phyloP scores from a whole-genome alignment of 1,140 invertebrate species.

The Polypedilum vanderplanki region DNA sequence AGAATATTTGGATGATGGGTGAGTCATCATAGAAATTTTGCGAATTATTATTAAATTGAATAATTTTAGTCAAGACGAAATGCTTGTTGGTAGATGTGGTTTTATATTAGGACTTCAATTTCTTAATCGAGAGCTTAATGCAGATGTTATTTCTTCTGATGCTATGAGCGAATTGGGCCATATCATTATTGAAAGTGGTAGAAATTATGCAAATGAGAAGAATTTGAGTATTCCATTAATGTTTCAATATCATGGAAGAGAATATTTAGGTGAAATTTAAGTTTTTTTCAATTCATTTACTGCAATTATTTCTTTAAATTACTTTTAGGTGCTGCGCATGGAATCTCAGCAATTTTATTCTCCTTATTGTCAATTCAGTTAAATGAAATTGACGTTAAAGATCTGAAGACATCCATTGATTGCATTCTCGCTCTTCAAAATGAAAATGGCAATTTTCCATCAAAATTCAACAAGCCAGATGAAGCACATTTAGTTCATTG shows the following conservation, averaged over 20 bases:
- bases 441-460: background rate
- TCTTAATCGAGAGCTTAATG: conserved; percentile 53
- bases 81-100: conserved; percentile 74
- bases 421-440: background rate
- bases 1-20: conserved; percentile 58
- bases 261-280: conserved; percentile 53
- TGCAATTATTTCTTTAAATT: no score
- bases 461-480: conserved; percentile 6
- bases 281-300: no score
- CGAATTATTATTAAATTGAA: no score
- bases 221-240: conserved; percentile 63
- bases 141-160: conserved; percentile 39
- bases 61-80: conserved; percentile 57
- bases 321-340: conserved; percentile 70
- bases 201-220: conserved; percentile 54
- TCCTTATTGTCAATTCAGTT: conserved; percentile 40
- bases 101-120: conserved; percentile 69
- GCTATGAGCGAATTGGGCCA: conserved; percentile 57
- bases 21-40: no score
- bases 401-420: background rate
- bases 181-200: conserved; percentile 61
- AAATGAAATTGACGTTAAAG: background rate
- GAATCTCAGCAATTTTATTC: conserved; percentile 56
- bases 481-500: conserved; percentile 73
- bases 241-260: conserved; percentile 76